Percentiles rank a stretch among this genome's conserved stretches.
These are phyloP conservation scores for Pimpla rufipes DNA, from an alignment of 2,888 invertebrate species.

Conservation along the genomic window DNA sequence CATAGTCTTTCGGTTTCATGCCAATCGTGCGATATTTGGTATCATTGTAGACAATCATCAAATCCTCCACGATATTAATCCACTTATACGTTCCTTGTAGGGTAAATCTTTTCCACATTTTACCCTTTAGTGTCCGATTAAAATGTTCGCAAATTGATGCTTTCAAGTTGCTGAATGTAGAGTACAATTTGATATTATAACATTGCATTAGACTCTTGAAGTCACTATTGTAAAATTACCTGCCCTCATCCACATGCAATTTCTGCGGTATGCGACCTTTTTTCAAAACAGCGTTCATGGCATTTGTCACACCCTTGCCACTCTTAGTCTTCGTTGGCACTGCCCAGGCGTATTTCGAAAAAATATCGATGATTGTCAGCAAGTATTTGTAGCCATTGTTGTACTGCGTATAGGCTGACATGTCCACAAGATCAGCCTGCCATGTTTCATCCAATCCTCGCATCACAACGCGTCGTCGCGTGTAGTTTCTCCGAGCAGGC, in stretches of 20 bases:
- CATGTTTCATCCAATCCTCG: slow-evolving; percentile 83
- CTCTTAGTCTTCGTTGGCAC: slow-evolving; percentile 79
- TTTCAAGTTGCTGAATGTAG: too few relatives aligned
- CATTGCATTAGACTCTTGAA: slow-evolving; percentile 54
- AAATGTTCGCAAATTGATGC: slow-evolving; percentile 75
- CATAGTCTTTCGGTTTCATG: slow-evolving; percentile 76
- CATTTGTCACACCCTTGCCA: slow-evolving; percentile 74
- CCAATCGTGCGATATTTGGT: slow-evolving; percentile 77
- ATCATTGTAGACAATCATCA: slow-evolving; percentile 74
- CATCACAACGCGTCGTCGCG: too few relatives aligned
- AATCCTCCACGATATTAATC: slow-evolving; percentile 23
- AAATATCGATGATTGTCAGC: slow-evolving; percentile 81
- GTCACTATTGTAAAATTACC: slow-evolving; percentile 69
- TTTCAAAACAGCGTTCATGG: slow-evolving; percentile 39
- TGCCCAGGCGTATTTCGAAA: slow-evolving; percentile 82
- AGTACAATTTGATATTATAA: slow-evolving; percentile 58
- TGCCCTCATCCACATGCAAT: slow-evolving; percentile 65
- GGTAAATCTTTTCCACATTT: slow-evolving; percentile 73
- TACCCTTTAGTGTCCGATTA: slow-evolving; percentile 71
- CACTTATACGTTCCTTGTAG: slow-evolving; percentile 70
- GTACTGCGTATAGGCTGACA: slow-evolving; percentile 75
- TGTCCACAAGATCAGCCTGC: slow-evolving; percentile 84
- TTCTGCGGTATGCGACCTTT: slow-evolving; percentile 60
- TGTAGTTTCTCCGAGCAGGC: too few relatives aligned
- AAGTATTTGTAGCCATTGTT: slow-evolving; percentile 80